Evolutionary conservation across 2,797 vertebrate genomes (phyloP).

Genomic region (Sternotherus odoratus): DNA sequence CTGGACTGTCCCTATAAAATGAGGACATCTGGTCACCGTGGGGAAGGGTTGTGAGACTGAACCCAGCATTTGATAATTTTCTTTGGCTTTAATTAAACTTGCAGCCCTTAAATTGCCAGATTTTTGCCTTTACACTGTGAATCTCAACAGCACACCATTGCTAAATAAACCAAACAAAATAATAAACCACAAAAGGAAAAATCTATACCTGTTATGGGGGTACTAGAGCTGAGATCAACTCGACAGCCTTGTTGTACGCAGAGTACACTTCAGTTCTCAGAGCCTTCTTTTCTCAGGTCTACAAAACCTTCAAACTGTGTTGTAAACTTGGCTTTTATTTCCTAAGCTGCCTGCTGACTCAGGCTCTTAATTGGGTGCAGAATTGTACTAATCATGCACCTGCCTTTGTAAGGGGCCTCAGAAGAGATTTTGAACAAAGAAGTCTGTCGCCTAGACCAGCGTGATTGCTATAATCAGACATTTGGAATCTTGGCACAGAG

Average conservation of each 20-base stretch:
- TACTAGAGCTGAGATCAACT: not conserved
- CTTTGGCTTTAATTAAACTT: too few species aligned
- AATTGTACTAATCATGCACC: not conserved
- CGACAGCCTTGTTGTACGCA: not conserved
- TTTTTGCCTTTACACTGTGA: too few species aligned
- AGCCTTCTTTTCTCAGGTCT: not conserved
- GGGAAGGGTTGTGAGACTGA: too few species aligned
- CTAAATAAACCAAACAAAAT: too few species aligned
- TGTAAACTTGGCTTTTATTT: not conserved
- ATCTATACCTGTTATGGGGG: too few species aligned
- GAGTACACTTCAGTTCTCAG: not conserved
- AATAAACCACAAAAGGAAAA: too few species aligned
- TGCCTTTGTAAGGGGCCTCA: not conserved
- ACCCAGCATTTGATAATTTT: too few species aligned
- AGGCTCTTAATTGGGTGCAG: not conserved
- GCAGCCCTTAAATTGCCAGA: too few species aligned
- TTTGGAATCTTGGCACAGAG: not conserved
- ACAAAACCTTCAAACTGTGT: not conserved
- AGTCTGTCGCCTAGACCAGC: not conserved
- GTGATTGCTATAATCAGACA: not conserved
- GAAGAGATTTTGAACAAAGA: not conserved
- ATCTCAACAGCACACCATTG: too few species aligned
- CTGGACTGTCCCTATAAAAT: too few species aligned
- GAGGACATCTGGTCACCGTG: too few species aligned
- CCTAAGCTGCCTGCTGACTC: not conserved